Base-by-base conservation (phyloP, 2,888 invertebrate genomes). In the Meliscaeva auricollis region DNA sequence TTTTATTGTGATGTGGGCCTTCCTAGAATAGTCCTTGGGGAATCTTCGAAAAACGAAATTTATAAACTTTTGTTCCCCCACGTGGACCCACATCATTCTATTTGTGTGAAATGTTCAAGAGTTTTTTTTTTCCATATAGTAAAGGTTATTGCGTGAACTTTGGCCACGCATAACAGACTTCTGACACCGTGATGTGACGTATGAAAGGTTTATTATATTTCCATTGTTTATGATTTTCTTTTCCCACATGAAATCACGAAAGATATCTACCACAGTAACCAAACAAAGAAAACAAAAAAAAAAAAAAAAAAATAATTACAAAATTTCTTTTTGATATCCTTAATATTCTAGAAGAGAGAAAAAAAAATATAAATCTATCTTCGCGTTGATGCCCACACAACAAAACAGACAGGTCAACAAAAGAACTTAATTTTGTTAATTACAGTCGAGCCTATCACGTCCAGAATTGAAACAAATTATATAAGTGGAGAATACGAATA, bases 161-260 rank as follows among this genome's bases (percentile, higher is more conserved):
- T 56, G 48, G 66, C n/a, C 32, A 58, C 64, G 76, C 58, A 82
- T 82, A 76, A 82, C 66, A 38, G 76, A 82, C 76, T 72, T 58
- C 66, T 82, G 66, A 76, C 70, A 82, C 66, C 48, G n/a, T n/a
- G n/a, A 48, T 48, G 48, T 66, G 66, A 66, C 66, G 50, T 66
- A 66, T 82, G 70, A 72, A 62, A 52, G 68, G 74, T 68, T 80
- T 52, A 44, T 48, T 66, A 35, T 38, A 41, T 22, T 58, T 50
- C 50, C 22, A 58, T 66, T 73, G 72, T 79, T 74, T 68, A 69
- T 60, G 35, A 30, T 38, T 46, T 41, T 54, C 41, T 60, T 68
- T 15, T 6, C 17, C 32, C 66, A 50, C 15, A 66, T 26, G 50
- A 68, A 80, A 50, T 60, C 74, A 74, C 72, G 72, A 48, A 73